Evolutionary conservation across 2,797 vertebrate genomes (phyloP).

Genomic region (Oreortyx pictus): DNA sequence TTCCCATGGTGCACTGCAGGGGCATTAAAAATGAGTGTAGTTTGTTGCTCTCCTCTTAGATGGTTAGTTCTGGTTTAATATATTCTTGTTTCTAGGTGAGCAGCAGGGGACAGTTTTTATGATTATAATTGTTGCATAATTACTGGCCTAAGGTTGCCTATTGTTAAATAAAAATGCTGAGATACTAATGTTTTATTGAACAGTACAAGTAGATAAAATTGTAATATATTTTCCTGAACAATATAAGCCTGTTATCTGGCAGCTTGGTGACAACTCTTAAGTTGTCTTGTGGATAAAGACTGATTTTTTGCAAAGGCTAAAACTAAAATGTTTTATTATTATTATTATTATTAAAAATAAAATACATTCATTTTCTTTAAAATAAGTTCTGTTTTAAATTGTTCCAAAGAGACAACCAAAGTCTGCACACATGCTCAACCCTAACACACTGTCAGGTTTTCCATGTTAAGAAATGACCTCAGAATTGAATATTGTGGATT

Average conservation of each 20-base stretch:
- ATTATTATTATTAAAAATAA: background rate
- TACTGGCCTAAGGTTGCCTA: conserved; percentile 83
- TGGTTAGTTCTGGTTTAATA: conserved; percentile 80
- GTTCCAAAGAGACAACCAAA: background rate
- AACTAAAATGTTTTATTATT: conserved; percentile 28
- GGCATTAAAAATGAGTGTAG: conserved; percentile 84
- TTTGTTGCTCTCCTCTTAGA: conserved; percentile 78
- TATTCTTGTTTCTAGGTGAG: conserved; percentile 83
- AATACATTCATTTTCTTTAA: background rate
- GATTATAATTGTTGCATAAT: conserved; percentile 87
- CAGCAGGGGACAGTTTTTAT: conserved; percentile 84
- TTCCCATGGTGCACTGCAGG: conserved; percentile 86
- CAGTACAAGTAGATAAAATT: conserved; percentile 82
- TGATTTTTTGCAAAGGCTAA: conserved; percentile 14
- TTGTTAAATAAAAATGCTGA: conserved; percentile 86
- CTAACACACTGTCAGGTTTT: background rate
- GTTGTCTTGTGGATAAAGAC: conserved; percentile 49
- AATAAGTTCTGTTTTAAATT: background rate
- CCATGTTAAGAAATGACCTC: background rate
- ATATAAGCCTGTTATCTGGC: conserved; percentile 76
- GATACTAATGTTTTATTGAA: conserved; percentile 86
- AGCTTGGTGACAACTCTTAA: conserved; percentile 70
- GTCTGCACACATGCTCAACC: background rate
- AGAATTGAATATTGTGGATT: background rate
- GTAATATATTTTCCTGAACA: conserved; percentile 80